These are phyloP conservation scores for Psylliodes chrysocephalus DNA, from an alignment of 2,888 invertebrate genomes.

Conservation along the genomic window DNA sequence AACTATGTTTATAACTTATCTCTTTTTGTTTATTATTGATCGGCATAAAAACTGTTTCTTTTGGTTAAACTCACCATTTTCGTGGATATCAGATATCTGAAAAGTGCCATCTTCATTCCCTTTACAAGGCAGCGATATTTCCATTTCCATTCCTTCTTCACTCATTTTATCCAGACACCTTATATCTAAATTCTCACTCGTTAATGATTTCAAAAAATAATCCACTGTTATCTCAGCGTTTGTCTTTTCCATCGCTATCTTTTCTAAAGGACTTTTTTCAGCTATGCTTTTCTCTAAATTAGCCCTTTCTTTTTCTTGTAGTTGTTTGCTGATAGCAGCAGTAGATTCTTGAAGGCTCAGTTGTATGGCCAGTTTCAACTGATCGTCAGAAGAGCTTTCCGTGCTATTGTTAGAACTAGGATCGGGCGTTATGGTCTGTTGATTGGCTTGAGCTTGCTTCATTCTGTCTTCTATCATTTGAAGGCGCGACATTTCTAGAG, in stretches of 20 bases:
- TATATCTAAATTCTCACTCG: slow-evolving; percentile 64
- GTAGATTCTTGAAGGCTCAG: slow-evolving; percentile 66
- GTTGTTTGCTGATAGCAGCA: slow-evolving; percentile 49
- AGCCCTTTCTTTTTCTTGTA: slow-evolving; percentile 26
- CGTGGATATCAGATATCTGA: slow-evolving; percentile 68
- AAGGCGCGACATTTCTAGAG: slow-evolving; percentile 74
- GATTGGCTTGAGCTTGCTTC: slow-evolving; percentile 60
- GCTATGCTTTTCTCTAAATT: slow-evolving; percentile 17
- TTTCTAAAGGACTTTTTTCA: slow-evolving; percentile 11
- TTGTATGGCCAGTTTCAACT: slow-evolving; percentile 67
- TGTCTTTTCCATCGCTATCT: slow-evolving; percentile 55
- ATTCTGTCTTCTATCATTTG: slow-evolving; percentile 73
- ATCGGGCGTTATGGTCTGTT: slow-evolving; percentile 53
- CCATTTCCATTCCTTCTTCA: slow-evolving; percentile 58
- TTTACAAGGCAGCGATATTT: slow-evolving; percentile 61
- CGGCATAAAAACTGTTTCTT: not conserved
- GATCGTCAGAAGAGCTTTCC: slow-evolving; percentile 63
- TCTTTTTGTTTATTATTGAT: no score
- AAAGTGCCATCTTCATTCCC: slow-evolving; percentile 67
- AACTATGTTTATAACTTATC: no score
- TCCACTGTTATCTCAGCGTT: slow-evolving; percentile 67
- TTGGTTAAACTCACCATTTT: slow-evolving; percentile 57
- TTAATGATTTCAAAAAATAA: slow-evolving; percentile 67
- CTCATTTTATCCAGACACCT: slow-evolving; percentile 60
- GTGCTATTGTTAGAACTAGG: slow-evolving; percentile 61